These are phyloP conservation scores for Abramis brama DNA, from an alignment of 2,113 vertebrate species.

Conservation along the genomic window DNA sequence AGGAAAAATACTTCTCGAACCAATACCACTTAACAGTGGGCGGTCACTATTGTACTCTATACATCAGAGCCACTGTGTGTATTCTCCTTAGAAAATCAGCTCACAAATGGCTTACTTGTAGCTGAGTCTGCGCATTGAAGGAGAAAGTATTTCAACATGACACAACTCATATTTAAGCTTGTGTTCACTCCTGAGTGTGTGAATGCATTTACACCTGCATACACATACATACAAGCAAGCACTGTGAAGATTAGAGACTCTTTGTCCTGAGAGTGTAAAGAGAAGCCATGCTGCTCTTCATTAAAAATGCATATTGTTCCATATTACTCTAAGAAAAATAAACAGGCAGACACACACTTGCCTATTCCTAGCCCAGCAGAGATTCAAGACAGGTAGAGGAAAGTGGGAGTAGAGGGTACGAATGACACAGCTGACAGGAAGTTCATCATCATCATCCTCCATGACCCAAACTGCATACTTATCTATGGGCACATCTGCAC, in stretches of 20 bases:
- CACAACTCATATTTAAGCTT: background rate
- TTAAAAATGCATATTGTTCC: constrained; percentile 72
- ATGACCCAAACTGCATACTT: constrained; percentile 22
- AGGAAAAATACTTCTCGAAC: background rate
- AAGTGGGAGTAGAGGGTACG: background rate
- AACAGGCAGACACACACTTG: constrained; percentile 24
- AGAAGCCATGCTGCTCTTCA: constrained; percentile 69
- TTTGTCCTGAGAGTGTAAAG: constrained; percentile 68
- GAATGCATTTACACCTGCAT: background rate
- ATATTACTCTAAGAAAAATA: constrained; percentile 56
- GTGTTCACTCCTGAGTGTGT: background rate
- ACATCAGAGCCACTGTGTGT: constrained; percentile 5
- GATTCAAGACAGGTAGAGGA: background rate
- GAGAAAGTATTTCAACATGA: background rate
- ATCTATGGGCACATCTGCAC: constrained; percentile 9
- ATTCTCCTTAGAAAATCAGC: background rate
- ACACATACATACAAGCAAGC: constrained; percentile 43
- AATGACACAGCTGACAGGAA: constrained; percentile 25
- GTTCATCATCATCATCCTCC: constrained; percentile 17
- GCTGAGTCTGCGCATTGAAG: background rate
- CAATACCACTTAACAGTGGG: background rate
- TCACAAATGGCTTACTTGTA: background rate
- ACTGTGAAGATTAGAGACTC: constrained; percentile 69
- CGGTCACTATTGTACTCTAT: background rate
- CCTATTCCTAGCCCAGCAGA: background rate